Base-by-base conservation (phyloP, 2,888 invertebrate genomes). In the Eupithecia pulchellata region DNA sequence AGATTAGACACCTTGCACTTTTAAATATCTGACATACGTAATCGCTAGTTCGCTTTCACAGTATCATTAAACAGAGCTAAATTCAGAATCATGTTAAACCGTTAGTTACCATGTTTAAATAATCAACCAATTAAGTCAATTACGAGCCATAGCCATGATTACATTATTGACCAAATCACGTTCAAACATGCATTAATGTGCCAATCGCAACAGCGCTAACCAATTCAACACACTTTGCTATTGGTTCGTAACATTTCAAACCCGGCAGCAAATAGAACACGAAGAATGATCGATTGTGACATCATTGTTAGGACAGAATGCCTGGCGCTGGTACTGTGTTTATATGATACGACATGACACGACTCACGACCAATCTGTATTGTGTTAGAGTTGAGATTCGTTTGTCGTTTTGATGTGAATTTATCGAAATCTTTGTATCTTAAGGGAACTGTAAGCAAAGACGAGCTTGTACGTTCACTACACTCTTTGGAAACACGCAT, bases 281-380 rank as follows among this genome's bases (percentile, higher is more conserved):
- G 71, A 73, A 67, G 70, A 67, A 78, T 77, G 78, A 77, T 75
- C 73, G 77, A 78, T 78, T 77, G 77, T 73, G 66, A 68, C 74
- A 68, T 66, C 74, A 75, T 71, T 70, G 68, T 68, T 65, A 62
- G 70, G 75, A 73, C 78, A 71, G 71, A 71, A 71, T 72, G 72
- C 57, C 74, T 58, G 63, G 42, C 66, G 36, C 68, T 65, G 68
- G 32, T 14, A 32, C 14, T 69, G 17, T 27, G 17, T 63, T 63
- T 39, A 39, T 29, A 39, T 8, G 25, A 29, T 39, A 39, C 63
- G 42, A 63, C 29, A 39, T 27, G 62, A 62, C 47, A 47, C 20
- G 20, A 47, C 20, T 17, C n/a, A 47, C 20, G n/a, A 9, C n/a
- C 17, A n/a, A 42, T 47, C 42, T 47, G 9, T 20, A 47, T 20